Percentiles rank a stretch among this genome's conserved stretches.
These are phyloP conservation scores for Gambelia wislizenii DNA, from an alignment of 2,797 vertebrate genomes.

Conservation along the genomic window DNA sequence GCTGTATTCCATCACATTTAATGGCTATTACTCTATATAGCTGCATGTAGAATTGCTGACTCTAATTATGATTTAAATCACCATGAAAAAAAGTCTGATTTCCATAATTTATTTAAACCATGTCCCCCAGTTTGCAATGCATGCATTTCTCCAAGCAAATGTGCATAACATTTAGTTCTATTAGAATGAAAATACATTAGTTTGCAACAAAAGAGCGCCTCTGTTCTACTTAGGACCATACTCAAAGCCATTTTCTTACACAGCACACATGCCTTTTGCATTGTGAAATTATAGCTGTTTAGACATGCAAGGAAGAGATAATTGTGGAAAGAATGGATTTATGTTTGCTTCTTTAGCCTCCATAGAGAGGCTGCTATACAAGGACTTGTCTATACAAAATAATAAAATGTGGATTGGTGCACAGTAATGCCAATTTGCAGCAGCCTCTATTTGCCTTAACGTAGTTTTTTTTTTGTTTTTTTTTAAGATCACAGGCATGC, in stretches of 20 bases:
- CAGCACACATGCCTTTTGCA: not conserved
- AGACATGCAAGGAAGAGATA: not conserved
- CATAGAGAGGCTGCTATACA: not conserved
- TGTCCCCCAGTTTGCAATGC: not conserved
- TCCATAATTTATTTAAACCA: conserved; percentile 4
- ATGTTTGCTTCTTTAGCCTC: not conserved
- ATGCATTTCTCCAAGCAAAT: not conserved
- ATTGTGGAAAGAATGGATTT: not conserved
- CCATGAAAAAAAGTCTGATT: not conserved
- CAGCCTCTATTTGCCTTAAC: too few relatives aligned
- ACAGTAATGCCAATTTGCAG: too few relatives aligned
- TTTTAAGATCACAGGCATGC: too few relatives aligned
- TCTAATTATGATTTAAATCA: conserved; percentile 4
- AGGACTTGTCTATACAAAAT: too few relatives aligned
- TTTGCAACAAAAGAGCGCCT: not conserved
- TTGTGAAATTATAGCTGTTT: not conserved
- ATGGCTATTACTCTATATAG: not conserved
- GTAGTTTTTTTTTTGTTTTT: too few relatives aligned
- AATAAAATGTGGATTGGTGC: too few relatives aligned
- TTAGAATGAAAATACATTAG: not conserved
- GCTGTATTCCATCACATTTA: not conserved
- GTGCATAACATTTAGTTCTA: not conserved
- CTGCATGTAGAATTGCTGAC: not conserved
- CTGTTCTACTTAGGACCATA: not conserved
- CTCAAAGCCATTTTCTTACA: not conserved